Evolutionary conservation across 1,140 invertebrate genomes (phyloP).

Genomic region (Drosophila ercepeae): DNA sequence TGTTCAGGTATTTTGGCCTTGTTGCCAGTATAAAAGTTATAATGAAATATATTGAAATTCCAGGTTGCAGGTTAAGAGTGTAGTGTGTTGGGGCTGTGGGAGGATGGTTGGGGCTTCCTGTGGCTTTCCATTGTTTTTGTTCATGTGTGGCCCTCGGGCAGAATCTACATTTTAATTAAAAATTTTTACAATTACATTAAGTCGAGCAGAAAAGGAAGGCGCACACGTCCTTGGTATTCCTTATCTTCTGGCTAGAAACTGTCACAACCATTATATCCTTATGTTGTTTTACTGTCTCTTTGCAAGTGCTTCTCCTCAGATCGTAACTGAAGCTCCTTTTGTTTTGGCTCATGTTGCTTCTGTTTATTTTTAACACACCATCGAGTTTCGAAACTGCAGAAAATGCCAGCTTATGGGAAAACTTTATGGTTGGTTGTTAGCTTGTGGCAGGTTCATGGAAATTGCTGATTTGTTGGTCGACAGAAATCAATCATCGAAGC

Average conservation of each 20-base stretch:
- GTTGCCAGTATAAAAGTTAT: conserved; percentile 32
- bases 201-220: conserved; percentile 1
- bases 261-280: conserved; percentile 15
- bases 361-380: conserved; percentile 23
- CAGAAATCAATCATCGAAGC: conserved; percentile 30
- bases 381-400: conserved; percentile 4
- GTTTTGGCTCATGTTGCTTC: conserved; percentile 6
- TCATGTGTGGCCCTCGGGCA: conserved; percentile 20
- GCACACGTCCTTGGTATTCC: conserved; percentile 3
- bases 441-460: conserved; percentile 8
- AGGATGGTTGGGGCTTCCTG: conserved; percentile 2
- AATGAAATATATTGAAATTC: conserved; percentile 52
- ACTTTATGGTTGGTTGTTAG: conserved; percentile 4
- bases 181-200: conserved; percentile 43
- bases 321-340: conserved; percentile 13
- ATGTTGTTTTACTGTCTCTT: background rate
- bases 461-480: conserved; percentile 12
- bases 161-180: conserved; percentile 46
- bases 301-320: conserved; percentile 16
- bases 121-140: conserved; percentile 27
- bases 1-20: conserved; percentile 25
- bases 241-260: conserved; percentile 21
- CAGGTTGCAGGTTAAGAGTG: background rate
- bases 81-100: too few relatives aligned
- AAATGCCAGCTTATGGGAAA: background rate